Base-by-base conservation (phyloP, 2,888 invertebrate species). In the Panzeria rudis region DNA sequence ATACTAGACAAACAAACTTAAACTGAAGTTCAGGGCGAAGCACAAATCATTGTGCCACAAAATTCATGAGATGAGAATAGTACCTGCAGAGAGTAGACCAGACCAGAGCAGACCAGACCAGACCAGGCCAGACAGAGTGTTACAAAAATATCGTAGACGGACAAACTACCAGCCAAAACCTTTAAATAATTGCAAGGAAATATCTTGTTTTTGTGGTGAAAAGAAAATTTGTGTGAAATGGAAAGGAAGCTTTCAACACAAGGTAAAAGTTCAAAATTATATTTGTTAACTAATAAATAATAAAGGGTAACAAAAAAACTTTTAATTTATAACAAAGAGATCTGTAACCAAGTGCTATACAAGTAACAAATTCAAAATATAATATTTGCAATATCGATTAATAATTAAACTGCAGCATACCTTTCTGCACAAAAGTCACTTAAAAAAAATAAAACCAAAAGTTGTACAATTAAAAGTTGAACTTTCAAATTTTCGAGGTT, bases 21-120 rank as follows among this genome's bases (percentile, higher is more conserved):
- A 81, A 52, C 50, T 87, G 85, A 87, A 87, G 86, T 86, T 87
- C 87, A 87, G 83, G 87, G 87, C 85, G 29, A 83, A 76, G 23
- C 41, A 47, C 41, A 59, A 66, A 20, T 2, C 76, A 79, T 71
- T 59, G 20, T 25, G 38, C 56, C 41, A 15, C 11, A 4, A 69
- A 61, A 38, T 13, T n/a, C 56, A 50, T 32, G 64, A 73, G 38
- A 66, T 23, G 64, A 73, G 38, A 66, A 54, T 64, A 35, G 9
- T 69, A 56, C 44, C 77, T 64, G 61, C 35, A 71, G 38, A 68
- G 69, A 59, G 32, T 15, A 38, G 56, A 56, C 52, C 13, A 47
- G 44, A 59, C 32, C 56, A 29, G 8, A 50, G 0, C 23, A 32
- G n/a, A n/a, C n/a, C n/a, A n/a, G n/a, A n/a, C n/a, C n/a, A n/a